Conservation (phyloP, 1,140 invertebrate species). For the Drosophila mayri region DNA sequence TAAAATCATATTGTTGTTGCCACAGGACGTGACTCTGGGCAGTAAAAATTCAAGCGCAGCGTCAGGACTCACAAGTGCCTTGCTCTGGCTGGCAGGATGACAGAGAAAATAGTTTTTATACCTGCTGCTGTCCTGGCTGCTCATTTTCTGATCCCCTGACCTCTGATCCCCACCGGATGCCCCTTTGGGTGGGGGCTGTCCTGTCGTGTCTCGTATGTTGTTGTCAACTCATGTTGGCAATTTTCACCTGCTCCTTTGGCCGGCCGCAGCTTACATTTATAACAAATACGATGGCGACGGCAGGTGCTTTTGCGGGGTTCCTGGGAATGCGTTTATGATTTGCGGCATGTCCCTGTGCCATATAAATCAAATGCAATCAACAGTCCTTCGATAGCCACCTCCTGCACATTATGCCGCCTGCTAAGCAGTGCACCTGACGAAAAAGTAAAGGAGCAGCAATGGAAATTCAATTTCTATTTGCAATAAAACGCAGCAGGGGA, state of each 20-base stretch:
- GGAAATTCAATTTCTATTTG: conserved; percentile 71
- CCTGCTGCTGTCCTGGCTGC: conserved; percentile 45
- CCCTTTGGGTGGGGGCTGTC: neutral
- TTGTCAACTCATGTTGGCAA: conserved; percentile 82
- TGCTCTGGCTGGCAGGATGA: conserved; percentile 45
- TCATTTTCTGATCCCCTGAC: conserved; percentile 63
- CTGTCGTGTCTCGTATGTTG: conserved; percentile 16
- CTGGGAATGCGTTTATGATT: conserved; percentile 73
- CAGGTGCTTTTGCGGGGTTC: conserved; percentile 22
- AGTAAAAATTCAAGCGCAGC: conserved; percentile 36
- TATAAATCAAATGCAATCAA: conserved; percentile 81
- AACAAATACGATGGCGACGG: conserved; percentile 49
- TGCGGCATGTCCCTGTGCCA: conserved; percentile 73
- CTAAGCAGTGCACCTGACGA: conserved; percentile 45
- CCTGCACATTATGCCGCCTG: conserved; percentile 53
- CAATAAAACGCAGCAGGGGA: conserved; percentile 55
- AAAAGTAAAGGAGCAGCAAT: conserved; percentile 43
- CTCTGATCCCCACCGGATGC: neutral
- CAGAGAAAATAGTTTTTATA: conserved; percentile 79
- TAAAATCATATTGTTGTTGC: conserved; percentile 7
- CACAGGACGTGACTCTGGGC: conserved; percentile 66
- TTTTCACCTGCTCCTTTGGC: conserved; percentile 71
- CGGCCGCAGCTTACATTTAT: conserved; percentile 68
- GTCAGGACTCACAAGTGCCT: conserved; percentile 27
- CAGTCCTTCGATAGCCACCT: conserved; percentile 46